A percentile compares a stretch with the other conserved stretches of the same genome.
Conservation (phyloP, 2,113 vertebrate genomes). For the Austrofundulus limnaeus region DNA sequence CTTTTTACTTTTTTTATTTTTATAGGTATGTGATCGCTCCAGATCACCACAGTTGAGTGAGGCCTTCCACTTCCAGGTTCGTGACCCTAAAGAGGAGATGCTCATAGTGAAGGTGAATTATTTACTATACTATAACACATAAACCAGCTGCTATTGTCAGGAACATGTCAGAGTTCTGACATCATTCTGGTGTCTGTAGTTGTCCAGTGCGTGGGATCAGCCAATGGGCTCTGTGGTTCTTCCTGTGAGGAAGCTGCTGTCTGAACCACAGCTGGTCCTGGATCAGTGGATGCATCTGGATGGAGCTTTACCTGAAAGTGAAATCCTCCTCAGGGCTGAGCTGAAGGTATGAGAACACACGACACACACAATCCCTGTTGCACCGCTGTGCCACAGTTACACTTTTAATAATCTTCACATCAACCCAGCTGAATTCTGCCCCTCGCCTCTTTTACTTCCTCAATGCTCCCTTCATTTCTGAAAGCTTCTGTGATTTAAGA, state of each 20-base stretch:
- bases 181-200: slow-evolving; percentile 38
- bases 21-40: slow-evolving; percentile 79
- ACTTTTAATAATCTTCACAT: no score
- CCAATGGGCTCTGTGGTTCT: slow-evolving; percentile 82
- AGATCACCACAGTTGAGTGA: slow-evolving; percentile 86
- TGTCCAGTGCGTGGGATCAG: slow-evolving; percentile 78
- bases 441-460: no score
- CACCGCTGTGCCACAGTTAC: no score
- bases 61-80: slow-evolving; percentile 82
- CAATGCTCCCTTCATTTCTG: no score
- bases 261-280: slow-evolving; percentile 77
- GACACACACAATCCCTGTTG: no score
- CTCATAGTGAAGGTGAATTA: slow-evolving; percentile 84
- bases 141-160: background rate
- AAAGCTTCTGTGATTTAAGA: no score
- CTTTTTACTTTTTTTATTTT: background rate
- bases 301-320: slow-evolving; percentile 75
- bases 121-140: background rate
- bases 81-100: slow-evolving; percentile 78
- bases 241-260: slow-evolving; percentile 82
- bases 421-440: no score
- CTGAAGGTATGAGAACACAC: slow-evolving; percentile 80
- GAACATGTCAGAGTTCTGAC: background rate
- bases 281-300: slow-evolving; percentile 84
- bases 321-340: slow-evolving; percentile 86